Base-by-base conservation (phyloP, 2,888 invertebrate species). In the Harmothoe impar region DNA sequence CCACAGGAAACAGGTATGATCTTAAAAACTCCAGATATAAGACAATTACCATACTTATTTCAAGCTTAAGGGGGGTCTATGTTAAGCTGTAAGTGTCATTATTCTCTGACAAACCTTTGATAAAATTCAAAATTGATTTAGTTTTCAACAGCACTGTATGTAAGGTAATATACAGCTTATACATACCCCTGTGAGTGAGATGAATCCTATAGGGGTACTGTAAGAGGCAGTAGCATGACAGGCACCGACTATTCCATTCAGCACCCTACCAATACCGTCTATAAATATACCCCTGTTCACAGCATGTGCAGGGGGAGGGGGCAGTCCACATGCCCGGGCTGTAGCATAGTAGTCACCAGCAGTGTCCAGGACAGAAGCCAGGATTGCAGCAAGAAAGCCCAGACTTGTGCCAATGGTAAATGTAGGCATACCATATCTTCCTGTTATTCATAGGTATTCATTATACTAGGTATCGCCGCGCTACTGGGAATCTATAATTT, bases 181-280 rank as follows among this genome's bases (percentile, higher is more conserved):
- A 1, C 89, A 51, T 78, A 90, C 90, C 78, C 89, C 89, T 17
- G 91, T 91, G 17, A 91, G 51, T 62, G 86, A 51, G 52, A 91
- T 56, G 52, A 52, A 43, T 15, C 91, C 91, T 56, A 91, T 89
- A 0, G 72, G n/a, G 0, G 92, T 92, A 51, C 94, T 94, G 85
- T 93, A 94, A 12, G 94, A 94, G 10, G 94, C 94, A 0, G 94
- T 94, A 25, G 94, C 94, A 89, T 94, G 94, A 0, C 93, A 94
- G 0, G 93, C 94, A 12, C 94, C 94, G 54, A 94, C 91, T 1
- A 93, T 90, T 0, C 94, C 94, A 0, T 94, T 93, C 35, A 94
- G 43, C 0, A 94, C 91, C 89, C 94, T 93, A 0, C 94, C 93
- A 0, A 94, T 7, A 25, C 93, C 93, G 84, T 94, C 94, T n/a